These are phyloP conservation scores for Melinaea menophilus DNA, from an alignment of 2,888 invertebrate species.

Conservation along the genomic window DNA sequence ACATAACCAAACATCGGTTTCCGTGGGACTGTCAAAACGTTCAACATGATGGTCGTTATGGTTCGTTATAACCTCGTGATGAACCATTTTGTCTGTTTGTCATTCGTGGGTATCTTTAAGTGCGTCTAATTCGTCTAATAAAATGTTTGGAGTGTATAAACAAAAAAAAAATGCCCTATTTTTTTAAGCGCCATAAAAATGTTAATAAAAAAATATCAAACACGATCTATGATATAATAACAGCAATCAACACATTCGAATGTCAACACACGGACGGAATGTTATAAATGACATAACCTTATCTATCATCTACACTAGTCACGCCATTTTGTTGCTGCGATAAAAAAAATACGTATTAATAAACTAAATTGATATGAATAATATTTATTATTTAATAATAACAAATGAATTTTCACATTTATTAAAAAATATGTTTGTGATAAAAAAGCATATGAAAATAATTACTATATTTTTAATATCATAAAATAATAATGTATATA, in stretches of 20 bases:
- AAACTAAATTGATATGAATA: neutral
- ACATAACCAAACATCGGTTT: conserved; percentile 50
- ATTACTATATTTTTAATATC: neutral
- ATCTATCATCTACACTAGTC: conserved; percentile 57
- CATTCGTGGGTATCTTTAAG: conserved; percentile 32
- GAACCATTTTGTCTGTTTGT: conserved; percentile 53
- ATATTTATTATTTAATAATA: neutral
- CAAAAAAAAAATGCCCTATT: too few relatives aligned
- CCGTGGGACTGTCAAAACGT: conserved; percentile 58
- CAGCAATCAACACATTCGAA: conserved; percentile 63
- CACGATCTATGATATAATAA: conserved; percentile 58
- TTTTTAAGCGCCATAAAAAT: neutral
- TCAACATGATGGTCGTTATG: conserved; percentile 16
- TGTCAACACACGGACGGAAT: conserved; percentile 57
- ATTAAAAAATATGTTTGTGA: too few relatives aligned
- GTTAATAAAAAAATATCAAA: conserved; percentile 39
- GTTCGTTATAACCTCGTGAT: conserved; percentile 62
- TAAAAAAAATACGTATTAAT: neutral
- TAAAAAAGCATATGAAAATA: neutral
- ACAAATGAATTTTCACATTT: too few relatives aligned
- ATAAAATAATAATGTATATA: neutral
- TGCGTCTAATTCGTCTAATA: neutral
- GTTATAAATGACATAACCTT: conserved; percentile 64
- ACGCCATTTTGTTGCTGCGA: neutral
- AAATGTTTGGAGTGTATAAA: too few relatives aligned